Evolutionary conservation across 2,797 vertebrate species (phyloP), one percentile per base, ranked within the genome.

Genomic region (Cynopterus sphinx): DNA sequence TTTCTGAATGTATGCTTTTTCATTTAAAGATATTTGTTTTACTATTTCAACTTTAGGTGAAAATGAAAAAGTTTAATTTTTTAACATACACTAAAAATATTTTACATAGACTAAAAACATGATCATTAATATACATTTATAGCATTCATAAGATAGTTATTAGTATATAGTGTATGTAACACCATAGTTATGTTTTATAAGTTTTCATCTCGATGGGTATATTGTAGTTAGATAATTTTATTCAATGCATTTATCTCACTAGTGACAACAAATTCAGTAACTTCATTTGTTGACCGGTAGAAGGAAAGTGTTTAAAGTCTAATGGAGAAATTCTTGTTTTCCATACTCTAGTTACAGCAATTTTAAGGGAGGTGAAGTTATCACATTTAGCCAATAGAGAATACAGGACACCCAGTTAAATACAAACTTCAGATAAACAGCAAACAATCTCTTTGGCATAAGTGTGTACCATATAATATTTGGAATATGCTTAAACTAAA

Each of bases 61-160:
- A 91, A 77, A 71, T 65, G 53, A 31, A 55, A 88, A 94, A 51
- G 3, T 49, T 91, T 91, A 39, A 75, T 51, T 91, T 65, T 88
- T 61, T 73, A 79, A 63, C 24, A 51, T 75, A 55, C n/a, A 8
- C 81, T 93, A 24, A 57, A 87, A 81, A 53, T 70, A 85, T 65
- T 71, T 26, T 57, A 77, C 15, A n/a, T 46, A 65, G 46, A 57
- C 28, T 71, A 65, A 74, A 94, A 39, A 19, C 26, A 75, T 22
- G 4, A 57, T 53, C n/a, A 49, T 5, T 73, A 78, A 51, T 73
- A 26, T 4, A 67, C 9, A 84, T 26, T 88, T 53, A 65, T 41
- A 36, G 5, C 13, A 95, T 79, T 75, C 63, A 83, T 53, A 81
- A 39, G 41, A 63, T 33, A 85, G 26, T 3, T 71, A 7, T 75